Evolutionary conservation across 1,140 invertebrate genomes (phyloP).

Genomic region (Muscidifurax raptorellus): DNA sequence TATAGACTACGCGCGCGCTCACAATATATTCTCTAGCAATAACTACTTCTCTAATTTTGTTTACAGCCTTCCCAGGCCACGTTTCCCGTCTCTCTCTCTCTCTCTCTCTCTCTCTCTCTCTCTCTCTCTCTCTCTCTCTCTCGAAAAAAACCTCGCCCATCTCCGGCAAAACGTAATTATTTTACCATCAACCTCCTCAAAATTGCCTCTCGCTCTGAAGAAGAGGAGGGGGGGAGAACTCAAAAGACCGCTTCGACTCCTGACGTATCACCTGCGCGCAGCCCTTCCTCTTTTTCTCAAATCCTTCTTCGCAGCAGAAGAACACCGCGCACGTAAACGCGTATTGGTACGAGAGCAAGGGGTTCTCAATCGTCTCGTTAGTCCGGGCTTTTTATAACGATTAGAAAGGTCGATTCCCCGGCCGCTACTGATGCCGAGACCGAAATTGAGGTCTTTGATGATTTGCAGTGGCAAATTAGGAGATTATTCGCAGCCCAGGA

Average conservation of each 20-base stretch:
- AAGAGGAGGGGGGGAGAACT: not conserved
- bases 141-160: not conserved
- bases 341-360: not conserved
- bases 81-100: not conserved
- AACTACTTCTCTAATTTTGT: conserved; percentile 3
- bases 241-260: not conserved
- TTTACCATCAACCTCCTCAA: not conserved
- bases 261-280: not conserved
- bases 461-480: conserved; percentile 62
- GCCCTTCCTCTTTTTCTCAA: not conserved
- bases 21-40: conserved; percentile 5
- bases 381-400: conserved; percentile 17
- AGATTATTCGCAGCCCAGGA: conserved; percentile 62
- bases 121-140: not conserved
- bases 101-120: not conserved
- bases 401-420: conserved; percentile 17
- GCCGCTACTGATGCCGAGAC: not conserved
- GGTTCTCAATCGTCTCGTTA: conserved; percentile 18
- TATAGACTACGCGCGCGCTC: not conserved
- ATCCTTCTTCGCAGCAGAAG: not conserved
- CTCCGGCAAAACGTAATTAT: not conserved
- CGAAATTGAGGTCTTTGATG: conserved; percentile 45
- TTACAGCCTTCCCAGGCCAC: not conserved
- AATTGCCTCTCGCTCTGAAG: not conserved
- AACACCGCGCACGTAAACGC: not conserved